Percentiles rank a stretch among this genome's conserved stretches.
Conservation (phyloP, 2,113 vertebrate species). For the Psilopogon haemacephalus region DNA sequence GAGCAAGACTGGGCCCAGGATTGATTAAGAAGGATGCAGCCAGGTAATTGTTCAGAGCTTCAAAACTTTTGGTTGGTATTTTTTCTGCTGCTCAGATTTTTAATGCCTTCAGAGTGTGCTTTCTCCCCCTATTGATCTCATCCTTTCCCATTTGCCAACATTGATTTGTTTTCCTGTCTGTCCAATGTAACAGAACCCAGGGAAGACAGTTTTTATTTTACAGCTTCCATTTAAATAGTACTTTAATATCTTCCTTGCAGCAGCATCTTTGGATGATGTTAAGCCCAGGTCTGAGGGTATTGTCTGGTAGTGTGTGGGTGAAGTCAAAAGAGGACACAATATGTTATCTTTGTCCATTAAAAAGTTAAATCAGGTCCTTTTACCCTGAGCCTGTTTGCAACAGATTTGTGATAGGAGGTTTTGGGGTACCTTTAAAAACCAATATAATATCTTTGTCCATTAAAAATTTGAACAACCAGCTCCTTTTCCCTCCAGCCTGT, state of each 20-base stretch:
- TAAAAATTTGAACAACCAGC: no score
- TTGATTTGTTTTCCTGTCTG: slow-evolving; percentile 62
- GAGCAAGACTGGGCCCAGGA: no score
- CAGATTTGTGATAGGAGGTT: not conserved
- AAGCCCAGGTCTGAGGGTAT: not conserved
- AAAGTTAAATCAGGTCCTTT: not conserved
- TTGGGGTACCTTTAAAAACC: no score
- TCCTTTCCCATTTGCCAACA: slow-evolving; percentile 50
- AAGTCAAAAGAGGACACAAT: not conserved
- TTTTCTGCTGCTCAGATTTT: slow-evolving; percentile 43
- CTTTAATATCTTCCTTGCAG: slow-evolving; percentile 11
- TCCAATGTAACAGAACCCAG: slow-evolving; percentile 53
- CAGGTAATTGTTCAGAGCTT: slow-evolving; percentile 51
- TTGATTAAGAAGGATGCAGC: slow-evolving; percentile 34
- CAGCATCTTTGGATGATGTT: not conserved
- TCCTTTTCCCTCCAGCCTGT: no score
- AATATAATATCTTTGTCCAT: no score
- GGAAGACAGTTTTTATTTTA: slow-evolving; percentile 43
- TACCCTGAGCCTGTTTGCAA: not conserved
- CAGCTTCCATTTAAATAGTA: slow-evolving; percentile 15
- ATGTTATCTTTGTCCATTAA: not conserved
- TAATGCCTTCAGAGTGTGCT: slow-evolving; percentile 41
- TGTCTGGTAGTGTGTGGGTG: not conserved
- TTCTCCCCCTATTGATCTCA: slow-evolving; percentile 47
- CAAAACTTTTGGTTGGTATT: slow-evolving; percentile 48